Conservation (phyloP, 2,888 invertebrate species). For the Drosophila niveifrons region DNA sequence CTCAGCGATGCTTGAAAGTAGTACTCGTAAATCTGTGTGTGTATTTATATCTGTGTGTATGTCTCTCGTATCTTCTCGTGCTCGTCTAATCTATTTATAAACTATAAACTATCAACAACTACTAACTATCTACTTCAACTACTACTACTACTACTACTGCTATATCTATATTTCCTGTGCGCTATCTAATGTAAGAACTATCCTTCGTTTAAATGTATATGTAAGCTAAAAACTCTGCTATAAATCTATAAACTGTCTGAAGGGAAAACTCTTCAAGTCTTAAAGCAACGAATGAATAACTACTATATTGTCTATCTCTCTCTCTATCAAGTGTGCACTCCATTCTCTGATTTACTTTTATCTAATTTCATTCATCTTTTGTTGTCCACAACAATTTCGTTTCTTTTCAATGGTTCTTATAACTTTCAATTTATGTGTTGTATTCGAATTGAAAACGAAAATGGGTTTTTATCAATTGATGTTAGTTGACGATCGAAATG, state of each 20-base stretch:
- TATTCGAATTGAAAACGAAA: constrained; percentile 40
- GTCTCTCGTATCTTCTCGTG: constrained; percentile 47
- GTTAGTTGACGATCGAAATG: constrained; percentile 56
- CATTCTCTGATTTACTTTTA: constrained; percentile 59
- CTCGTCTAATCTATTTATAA: constrained; percentile 40
- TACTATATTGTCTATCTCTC: not conserved
- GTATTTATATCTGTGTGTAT: constrained; percentile 41
- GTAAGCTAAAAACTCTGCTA: constrained; percentile 42
- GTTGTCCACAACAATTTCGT: constrained; percentile 17
- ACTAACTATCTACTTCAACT: constrained; percentile 35
- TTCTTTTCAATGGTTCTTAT: constrained; percentile 20
- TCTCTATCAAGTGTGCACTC: constrained; percentile 63
- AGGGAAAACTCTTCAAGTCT: constrained; percentile 8
- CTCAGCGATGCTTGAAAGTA: constrained; percentile 59
- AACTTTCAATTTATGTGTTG: constrained; percentile 44
- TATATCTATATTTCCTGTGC: constrained; percentile 44
- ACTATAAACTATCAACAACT: constrained; percentile 22
- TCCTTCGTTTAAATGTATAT: constrained; percentile 18
- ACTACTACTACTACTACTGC: constrained; percentile 30
- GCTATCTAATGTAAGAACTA: constrained; percentile 33
- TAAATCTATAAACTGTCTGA: constrained; percentile 26
- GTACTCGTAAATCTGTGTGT: constrained; percentile 43
- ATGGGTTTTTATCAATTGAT: constrained; percentile 61
- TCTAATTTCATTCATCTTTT: constrained; percentile 30
- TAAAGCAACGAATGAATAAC: constrained; percentile 50